Conservation (phyloP, 2,797 vertebrate genomes). For the Chelidonichthys spinosus region DNA sequence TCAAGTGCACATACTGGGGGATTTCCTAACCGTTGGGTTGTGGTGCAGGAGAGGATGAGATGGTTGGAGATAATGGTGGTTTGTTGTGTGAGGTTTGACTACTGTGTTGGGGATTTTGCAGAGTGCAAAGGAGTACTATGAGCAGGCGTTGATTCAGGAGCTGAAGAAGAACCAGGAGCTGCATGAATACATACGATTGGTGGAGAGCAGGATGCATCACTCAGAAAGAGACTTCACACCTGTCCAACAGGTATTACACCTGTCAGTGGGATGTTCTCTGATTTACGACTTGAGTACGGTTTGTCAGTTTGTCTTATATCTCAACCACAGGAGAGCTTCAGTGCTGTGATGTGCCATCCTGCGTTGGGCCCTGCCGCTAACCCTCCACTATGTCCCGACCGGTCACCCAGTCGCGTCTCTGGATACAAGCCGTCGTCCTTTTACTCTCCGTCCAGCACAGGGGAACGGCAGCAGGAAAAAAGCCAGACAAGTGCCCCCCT, state of each 20-base stretch:
- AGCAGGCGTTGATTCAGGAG: slow-evolving; percentile 85
- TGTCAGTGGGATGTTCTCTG: background rate
- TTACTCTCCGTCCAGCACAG: slow-evolving; percentile 32
- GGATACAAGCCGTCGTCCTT: slow-evolving; percentile 33
- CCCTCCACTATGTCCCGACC: slow-evolving; percentile 31
- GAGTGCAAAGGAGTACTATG: slow-evolving; percentile 83
- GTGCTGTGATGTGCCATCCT: slow-evolving; percentile 1
- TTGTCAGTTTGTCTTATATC: slow-evolving; percentile 28
- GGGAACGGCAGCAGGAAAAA: slow-evolving; percentile 41
- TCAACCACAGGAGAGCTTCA: slow-evolving; percentile 53
- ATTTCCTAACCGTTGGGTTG: slow-evolving; percentile 7
- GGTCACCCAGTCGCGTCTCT: slow-evolving; percentile 22
- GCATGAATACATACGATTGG: slow-evolving; percentile 79
- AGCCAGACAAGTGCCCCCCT: slow-evolving; percentile 36
- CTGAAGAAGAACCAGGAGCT: slow-evolving; percentile 86
- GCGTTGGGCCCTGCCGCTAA: slow-evolving; percentile 21
- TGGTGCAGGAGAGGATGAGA: background rate
- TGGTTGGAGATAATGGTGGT: background rate
- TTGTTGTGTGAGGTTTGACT: slow-evolving; percentile 14
- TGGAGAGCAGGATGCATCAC: slow-evolving; percentile 77
- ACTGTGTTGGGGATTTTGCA: slow-evolving; percentile 44
- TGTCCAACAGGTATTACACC: slow-evolving; percentile 57
- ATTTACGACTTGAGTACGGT: background rate
- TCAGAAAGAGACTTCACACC: slow-evolving; percentile 62
- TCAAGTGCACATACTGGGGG: background rate